Conservation (phyloP, 2,888 invertebrate genomes). For the Oscheius sp. region DNA sequence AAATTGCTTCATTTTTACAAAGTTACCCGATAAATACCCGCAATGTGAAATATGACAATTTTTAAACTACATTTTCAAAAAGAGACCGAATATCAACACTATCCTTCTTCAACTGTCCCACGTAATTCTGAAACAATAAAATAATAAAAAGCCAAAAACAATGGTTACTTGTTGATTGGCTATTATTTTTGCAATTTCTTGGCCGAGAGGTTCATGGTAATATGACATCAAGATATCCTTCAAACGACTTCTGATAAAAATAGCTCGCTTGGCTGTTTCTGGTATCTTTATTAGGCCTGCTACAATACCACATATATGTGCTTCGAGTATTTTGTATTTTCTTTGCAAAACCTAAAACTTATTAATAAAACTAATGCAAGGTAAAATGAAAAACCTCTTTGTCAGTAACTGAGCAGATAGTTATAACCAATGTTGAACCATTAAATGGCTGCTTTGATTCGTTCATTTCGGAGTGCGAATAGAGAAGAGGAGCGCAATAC, state of each 20-base stretch:
- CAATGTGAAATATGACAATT: neutral
- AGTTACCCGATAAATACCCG: neutral
- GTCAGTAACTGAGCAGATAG: conserved; percentile 11
- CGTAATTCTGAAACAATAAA: neutral
- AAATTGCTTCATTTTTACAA: neutral
- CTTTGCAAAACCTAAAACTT: conserved; percentile 8
- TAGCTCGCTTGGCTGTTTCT: conserved; percentile 4
- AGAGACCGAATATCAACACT: neutral
- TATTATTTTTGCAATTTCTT: neutral
- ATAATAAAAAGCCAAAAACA: neutral
- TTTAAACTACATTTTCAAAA: neutral
- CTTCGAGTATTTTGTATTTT: neutral
- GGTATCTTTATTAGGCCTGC: conserved; percentile 4
- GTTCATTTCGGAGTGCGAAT: conserved; percentile 4
- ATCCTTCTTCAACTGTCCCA: neutral
- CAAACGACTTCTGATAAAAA: conserved; percentile 16
- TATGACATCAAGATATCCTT: conserved; percentile 4
- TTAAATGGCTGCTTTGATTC: conserved; percentile 18
- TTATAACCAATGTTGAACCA: conserved; percentile 9
- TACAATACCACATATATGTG: neutral
- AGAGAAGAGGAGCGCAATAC: neutral
- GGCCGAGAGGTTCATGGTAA: neutral
- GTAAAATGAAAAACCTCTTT: conserved; percentile 12
- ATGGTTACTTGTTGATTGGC: neutral
- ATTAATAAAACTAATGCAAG: neutral